Percentiles rank a stretch among this genome's conserved stretches.
phyloP scores from a whole-genome alignment of 2,113 vertebrate genomes.

The Axis porcinus region DNA sequence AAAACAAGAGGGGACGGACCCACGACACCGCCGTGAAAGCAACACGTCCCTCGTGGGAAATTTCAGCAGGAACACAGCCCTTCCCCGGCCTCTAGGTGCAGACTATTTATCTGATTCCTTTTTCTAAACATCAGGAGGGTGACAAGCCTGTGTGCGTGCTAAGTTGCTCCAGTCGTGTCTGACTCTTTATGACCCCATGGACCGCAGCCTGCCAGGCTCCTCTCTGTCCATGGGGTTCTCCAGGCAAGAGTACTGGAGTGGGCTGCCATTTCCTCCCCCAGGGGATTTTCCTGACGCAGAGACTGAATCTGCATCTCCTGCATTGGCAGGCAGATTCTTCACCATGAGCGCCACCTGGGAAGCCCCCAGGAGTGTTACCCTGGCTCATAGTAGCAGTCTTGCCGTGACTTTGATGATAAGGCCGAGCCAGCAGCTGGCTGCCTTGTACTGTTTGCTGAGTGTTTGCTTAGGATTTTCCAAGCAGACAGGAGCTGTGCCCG shows the following conservation, averaged over 20 bases:
- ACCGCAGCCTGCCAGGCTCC: background rate
- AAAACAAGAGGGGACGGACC: background rate
- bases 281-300: background rate
- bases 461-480: slow-evolving; percentile 30
- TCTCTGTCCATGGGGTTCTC: background rate
- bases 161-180: background rate
- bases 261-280: background rate
- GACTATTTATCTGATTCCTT: background rate
- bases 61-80: rapidly evolving
- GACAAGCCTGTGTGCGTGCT: rapidly evolving
- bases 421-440: slow-evolving; percentile 24
- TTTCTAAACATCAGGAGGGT: background rate
- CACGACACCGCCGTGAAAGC: rapidly evolving
- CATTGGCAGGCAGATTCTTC: background rate
- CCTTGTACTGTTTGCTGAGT: slow-evolving; percentile 52
- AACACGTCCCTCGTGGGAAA: background rate
- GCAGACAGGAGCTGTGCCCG: slow-evolving; percentile 38
- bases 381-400: background rate
- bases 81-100: background rate
- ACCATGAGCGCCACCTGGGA: background rate
- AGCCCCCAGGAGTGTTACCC: background rate
- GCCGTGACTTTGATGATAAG: background rate
- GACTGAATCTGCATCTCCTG: background rate
- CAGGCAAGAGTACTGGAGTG: background rate
- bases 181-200: background rate